A percentile compares a stretch with the other conserved stretches of the same genome.
Conservation (phyloP, 2,888 invertebrate species). For the Philonicus albiceps region DNA sequence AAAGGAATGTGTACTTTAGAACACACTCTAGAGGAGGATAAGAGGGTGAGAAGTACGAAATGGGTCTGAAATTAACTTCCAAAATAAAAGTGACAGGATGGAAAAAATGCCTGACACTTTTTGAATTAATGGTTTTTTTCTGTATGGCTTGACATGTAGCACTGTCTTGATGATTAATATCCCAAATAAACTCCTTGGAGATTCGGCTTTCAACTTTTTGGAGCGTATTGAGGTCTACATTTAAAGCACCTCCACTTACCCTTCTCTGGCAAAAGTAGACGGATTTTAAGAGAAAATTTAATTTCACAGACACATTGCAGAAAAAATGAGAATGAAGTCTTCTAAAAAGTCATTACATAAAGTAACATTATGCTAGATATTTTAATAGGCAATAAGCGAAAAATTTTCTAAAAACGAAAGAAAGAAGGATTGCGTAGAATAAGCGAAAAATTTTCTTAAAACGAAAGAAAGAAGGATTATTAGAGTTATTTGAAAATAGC, state of each 20-base stretch:
- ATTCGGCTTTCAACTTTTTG: neutral
- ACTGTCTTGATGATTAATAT: neutral
- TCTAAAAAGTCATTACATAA: too few species aligned
- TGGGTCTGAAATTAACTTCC: neutral
- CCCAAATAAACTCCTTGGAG: neutral
- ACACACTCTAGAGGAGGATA: neutral
- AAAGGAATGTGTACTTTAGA: neutral
- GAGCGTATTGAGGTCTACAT: neutral
- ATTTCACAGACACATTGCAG: neutral
- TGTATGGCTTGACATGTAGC: neutral
- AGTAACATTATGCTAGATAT: too few species aligned
- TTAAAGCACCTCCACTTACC: neutral
- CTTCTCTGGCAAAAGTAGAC: neutral
- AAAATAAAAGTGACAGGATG: neutral
- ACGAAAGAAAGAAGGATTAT: too few species aligned
- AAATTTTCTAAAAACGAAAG: too few species aligned
- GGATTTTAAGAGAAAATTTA: neutral
- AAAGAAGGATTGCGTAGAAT: too few species aligned
- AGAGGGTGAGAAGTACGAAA: neutral
- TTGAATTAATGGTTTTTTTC: neutral
- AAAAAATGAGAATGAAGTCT: neutral
- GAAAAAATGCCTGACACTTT: neutral
- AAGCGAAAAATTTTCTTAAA: too few species aligned
- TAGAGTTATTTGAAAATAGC: too few species aligned
- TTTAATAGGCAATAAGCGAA: too few species aligned